Base-by-base conservation (phyloP, 2,888 invertebrate species). In the Phalangium opilio region DNA sequence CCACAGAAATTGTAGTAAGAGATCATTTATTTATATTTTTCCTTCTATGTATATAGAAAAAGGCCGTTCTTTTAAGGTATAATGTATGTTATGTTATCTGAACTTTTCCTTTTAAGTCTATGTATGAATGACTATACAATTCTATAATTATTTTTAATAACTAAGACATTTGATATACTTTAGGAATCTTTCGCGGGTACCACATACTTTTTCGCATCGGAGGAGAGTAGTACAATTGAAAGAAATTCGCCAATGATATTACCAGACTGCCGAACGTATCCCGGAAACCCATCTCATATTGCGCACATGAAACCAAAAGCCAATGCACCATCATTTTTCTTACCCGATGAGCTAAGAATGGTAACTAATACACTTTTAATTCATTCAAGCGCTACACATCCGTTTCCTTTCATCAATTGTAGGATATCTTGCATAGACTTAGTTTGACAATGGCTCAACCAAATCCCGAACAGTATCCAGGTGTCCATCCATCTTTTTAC, bases 281-380 rank as follows among this genome's bases (percentile, higher is more conserved):
- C 65, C 10, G 63, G 64, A 14, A 60, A 64, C 39, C 64, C 67
- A 17, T 58, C 65, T 7, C 66, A 67, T 51, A 58, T 68, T 18
- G 64, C 62, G 34, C 67, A 68, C 53, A 63, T 68, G 63, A 63
- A 64, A 50, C 62, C 65, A 36, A 67, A 66, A 55, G 59, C 63
- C 12, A 64, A 65, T 52, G 62, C 64, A 53, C 64, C 64, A 14
- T 64, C 64, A 44, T 90, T 83, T 70, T 89, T 87, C 67, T 75
- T 83, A 65, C 79, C 83, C 20, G 89, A 90, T 60, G 83, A 83
- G 59, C 74, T 90, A 60, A 77, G 84, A 57, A 68, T 77, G 58
- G 64, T 64, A 53, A 50, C 14, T n/a, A n/a, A n/a, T n/a, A n/a
- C n/a, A n/a, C n/a, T n/a, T n/a, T n/a, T n/a, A n/a, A n/a, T n/a